Evolutionary conservation across 2,797 vertebrate species (phyloP).

Genomic region (Periparus ater): DNA sequence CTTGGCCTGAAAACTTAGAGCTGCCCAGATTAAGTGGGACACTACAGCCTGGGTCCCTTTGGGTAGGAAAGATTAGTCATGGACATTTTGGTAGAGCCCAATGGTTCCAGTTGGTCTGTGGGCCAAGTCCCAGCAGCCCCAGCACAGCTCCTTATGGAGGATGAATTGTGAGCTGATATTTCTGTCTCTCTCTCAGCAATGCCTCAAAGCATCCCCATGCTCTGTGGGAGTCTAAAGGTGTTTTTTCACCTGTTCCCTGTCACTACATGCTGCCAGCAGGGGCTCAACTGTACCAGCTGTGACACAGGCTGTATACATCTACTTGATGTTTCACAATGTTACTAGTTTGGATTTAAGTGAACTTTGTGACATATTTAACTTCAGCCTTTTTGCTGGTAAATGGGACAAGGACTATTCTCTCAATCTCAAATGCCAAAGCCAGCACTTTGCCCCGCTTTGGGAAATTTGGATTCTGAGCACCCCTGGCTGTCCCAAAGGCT

Average conservation of each 20-base stretch:
- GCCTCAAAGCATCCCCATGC: background rate
- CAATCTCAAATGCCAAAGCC: background rate
- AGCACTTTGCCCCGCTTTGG: rapidly evolving
- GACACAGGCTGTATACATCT: background rate
- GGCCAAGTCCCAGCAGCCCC: background rate
- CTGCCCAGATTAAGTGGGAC: background rate
- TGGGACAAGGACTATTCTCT: background rate
- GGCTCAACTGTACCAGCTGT: background rate
- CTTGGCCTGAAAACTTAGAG: background rate
- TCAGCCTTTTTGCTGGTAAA: background rate
- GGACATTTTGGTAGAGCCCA: background rate
- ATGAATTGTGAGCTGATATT: background rate
- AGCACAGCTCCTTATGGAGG: background rate
- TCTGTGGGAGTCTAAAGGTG: background rate
- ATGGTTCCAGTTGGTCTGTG: background rate
- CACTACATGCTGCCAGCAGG: background rate
- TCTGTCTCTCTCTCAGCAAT: background rate
- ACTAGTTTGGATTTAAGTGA: conserved; percentile 1
- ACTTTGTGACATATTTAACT: conserved; percentile 30
- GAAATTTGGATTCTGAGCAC: background rate
- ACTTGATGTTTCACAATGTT: background rate
- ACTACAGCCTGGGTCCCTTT: background rate
- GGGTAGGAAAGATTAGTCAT: background rate
- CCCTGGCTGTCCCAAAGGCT: background rate
- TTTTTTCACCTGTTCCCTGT: background rate